Percentiles rank a stretch among this genome's conserved stretches.
phyloP scores from a whole-genome alignment of 2,888 invertebrate species.

The Apodemia zela region DNA sequence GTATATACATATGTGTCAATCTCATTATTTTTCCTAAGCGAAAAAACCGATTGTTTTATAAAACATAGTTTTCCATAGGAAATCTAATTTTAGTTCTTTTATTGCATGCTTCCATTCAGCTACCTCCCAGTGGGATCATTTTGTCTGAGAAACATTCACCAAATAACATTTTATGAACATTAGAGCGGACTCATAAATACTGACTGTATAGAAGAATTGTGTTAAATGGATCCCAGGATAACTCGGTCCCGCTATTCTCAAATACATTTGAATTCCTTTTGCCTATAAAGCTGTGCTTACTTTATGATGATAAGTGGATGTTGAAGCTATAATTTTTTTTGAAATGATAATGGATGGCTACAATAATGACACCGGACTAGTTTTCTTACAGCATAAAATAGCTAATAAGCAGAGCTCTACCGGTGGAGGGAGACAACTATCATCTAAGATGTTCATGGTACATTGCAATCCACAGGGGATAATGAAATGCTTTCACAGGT shows the following conservation, averaged over 20 bases:
- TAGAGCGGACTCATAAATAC: constrained; percentile 5
- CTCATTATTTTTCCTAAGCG: no score
- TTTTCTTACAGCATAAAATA: no score
- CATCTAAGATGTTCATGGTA: no score
- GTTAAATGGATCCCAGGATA: constrained; percentile 1
- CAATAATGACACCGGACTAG: no score
- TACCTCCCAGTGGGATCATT: constrained; percentile 1
- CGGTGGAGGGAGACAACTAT: no score
- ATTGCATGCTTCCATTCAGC: not conserved
- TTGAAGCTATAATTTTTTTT: not conserved
- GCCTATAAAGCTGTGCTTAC: not conserved
- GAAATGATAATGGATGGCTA: no score
- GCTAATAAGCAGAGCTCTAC: no score
- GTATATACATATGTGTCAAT: no score
- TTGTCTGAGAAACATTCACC: constrained; percentile 1
- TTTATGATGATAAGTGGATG: not conserved
- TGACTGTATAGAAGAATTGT: not conserved
- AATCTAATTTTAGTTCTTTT: not conserved
- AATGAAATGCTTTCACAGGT: no score
- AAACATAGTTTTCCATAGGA: not conserved
- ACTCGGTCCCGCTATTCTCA: not conserved
- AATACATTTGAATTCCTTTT: not conserved
- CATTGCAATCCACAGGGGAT: no score
- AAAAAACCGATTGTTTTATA: no score
- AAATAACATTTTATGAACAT: constrained; percentile 13